These are phyloP conservation scores for Venustoraphidia nigricollis DNA, from an alignment of 2,888 invertebrate species.

Conservation along the genomic window DNA sequence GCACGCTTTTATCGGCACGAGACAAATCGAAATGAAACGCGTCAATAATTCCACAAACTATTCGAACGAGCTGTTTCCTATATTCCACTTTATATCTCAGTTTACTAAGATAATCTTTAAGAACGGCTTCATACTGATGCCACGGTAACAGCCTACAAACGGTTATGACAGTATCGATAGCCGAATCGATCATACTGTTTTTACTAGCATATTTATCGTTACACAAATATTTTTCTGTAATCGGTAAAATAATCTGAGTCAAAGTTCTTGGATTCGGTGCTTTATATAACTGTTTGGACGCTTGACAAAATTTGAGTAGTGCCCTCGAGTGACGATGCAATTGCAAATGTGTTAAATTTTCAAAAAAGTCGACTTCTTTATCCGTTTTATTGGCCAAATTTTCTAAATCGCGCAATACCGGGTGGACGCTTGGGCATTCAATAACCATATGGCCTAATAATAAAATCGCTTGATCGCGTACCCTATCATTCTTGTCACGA, in stretches of 20 bases:
- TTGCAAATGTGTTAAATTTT: slow-evolving; percentile 81
- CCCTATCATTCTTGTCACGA: slow-evolving; percentile 48
- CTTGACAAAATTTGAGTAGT: slow-evolving; percentile 53
- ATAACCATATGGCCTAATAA: slow-evolving; percentile 62
- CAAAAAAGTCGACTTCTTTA: slow-evolving; percentile 84
- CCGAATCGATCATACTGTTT: slow-evolving; percentile 68
- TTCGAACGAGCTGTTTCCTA: slow-evolving; percentile 69
- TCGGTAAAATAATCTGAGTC: slow-evolving; percentile 71
- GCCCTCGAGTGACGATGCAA: slow-evolving; percentile 74
- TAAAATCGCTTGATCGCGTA: slow-evolving; percentile 64
- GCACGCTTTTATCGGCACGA: slow-evolving; percentile 29
- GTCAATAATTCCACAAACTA: slow-evolving; percentile 67
- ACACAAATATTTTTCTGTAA: slow-evolving; percentile 66
- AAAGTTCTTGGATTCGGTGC: slow-evolving; percentile 53
- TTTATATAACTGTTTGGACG: slow-evolving; percentile 43
- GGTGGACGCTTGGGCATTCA: slow-evolving; percentile 50
- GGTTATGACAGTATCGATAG: slow-evolving; percentile 64
- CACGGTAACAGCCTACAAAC: slow-evolving; percentile 71
- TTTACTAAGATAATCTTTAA: slow-evolving; percentile 66
- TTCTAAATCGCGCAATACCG: slow-evolving; percentile 55
- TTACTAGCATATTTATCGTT: slow-evolving; percentile 60
- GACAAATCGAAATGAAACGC: slow-evolving; percentile 84
- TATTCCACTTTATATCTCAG: slow-evolving; percentile 54
- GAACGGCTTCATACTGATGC: slow-evolving; percentile 72
- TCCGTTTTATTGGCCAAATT: slow-evolving; percentile 52